These are phyloP conservation scores for Apus apus DNA, from an alignment of 2,113 vertebrate species.

Conservation along the genomic window DNA sequence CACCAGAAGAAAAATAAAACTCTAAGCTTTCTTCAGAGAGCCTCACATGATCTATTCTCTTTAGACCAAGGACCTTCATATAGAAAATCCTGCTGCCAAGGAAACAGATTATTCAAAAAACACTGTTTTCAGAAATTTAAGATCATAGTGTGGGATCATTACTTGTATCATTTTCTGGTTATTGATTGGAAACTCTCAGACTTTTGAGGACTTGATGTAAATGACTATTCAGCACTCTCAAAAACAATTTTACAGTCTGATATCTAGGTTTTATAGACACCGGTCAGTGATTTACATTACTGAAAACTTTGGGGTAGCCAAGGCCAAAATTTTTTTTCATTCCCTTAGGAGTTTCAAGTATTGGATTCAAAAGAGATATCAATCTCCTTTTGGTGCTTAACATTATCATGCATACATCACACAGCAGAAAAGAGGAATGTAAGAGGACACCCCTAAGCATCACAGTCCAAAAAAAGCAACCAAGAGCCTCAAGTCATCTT, in stretches of 20 bases:
- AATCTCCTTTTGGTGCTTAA: background rate
- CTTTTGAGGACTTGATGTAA: background rate
- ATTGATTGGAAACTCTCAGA: background rate
- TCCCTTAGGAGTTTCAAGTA: background rate
- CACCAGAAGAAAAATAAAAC: background rate
- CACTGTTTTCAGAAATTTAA: background rate
- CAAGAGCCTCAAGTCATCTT: background rate
- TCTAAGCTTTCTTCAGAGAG: background rate
- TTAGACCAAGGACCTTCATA: background rate
- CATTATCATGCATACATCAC: background rate
- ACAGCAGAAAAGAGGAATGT: background rate
- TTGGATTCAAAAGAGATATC: background rate
- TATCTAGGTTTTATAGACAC: background rate
- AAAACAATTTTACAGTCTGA: background rate
- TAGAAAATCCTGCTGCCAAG: background rate
- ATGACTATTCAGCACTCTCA: background rate
- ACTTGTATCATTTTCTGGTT: background rate
- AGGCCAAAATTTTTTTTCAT: background rate
- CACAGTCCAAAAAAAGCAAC: background rate
- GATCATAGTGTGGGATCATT: accelerated
- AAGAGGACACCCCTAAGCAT: background rate
- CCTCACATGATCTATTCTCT: accelerated
- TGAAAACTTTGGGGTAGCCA: background rate
- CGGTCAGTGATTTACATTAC: background rate
- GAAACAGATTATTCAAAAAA: background rate